Evolutionary conservation across 2,888 invertebrate genomes (phyloP), one percentile per base, ranked within the genome.

Genomic region (Clitarchus hookeri): DNA sequence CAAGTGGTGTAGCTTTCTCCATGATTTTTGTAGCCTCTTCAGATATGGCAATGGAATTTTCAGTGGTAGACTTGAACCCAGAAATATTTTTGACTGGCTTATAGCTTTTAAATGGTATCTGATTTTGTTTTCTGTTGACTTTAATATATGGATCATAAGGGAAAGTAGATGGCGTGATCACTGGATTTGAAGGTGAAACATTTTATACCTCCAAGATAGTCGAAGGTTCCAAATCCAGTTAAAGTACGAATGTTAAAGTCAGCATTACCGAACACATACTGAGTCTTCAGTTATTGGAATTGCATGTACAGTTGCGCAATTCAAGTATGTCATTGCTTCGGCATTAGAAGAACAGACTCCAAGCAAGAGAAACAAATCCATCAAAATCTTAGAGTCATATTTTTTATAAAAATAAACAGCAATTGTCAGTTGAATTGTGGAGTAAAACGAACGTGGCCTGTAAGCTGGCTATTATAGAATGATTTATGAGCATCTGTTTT

Each of bases 401-500:
- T 82, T 82, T n/a, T 36, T 82, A 82, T 82, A 82, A 44, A 82
- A 9, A 82, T 26, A 82, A 82, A 82, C 82, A 36, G 27, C 13
- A 6, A 82, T 82, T 19, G 0, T 23, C 19, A 82, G 36, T 36
- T 82, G 82, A 82, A 82, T 27, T 27, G 82, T 26, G 36, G 79
- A 82, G 82, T 82, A 26, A 82, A 82, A 82, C 23, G 82, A 27
- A 23, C 12, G 8, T 82, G 36, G 82, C 16, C 36, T 26, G 26
- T 36, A 82, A 36, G 82, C 82, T 19, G 82, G 82, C 26, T 19
- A 82, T 82, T 36, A 3, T 82, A 36, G 82, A 23, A 23, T 82
- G 27, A 82, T 36, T 82, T 26, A 27, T 82, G 16, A 27, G 4
- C 11, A 82, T 36, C 44, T 26, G 82, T 82, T 82, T 82, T 27